These are phyloP conservation scores for Pseudocheirus occidentalis DNA, from an alignment of 2,797 vertebrate genomes.

Conservation along the genomic window DNA sequence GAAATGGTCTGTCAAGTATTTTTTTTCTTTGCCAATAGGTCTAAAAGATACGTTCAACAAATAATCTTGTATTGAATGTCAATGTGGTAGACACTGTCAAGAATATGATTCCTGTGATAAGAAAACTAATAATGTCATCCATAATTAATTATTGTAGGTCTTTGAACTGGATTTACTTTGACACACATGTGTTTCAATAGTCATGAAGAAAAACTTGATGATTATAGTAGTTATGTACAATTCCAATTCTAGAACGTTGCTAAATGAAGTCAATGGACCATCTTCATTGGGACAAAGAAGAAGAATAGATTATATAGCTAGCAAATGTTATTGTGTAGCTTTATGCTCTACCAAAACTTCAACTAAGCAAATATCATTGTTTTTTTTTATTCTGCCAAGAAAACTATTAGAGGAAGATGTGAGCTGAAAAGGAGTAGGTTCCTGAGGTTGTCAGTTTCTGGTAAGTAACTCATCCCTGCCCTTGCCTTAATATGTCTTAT, in stretches of 20 bases:
- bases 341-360: accelerated
- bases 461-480: too few species aligned
- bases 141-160: not conserved
- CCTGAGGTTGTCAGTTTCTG: too few species aligned
- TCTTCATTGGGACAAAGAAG: slow-evolving; percentile 14
- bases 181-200: not conserved
- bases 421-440: too few species aligned
- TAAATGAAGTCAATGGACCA: slow-evolving; percentile 44
- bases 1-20: slow-evolving; percentile 37
- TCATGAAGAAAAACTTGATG: slow-evolving; percentile 1
- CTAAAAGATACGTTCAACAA: not conserved
- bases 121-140: not conserved
- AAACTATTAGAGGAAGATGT: too few species aligned
- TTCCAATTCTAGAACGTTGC: not conserved
- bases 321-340: not conserved
- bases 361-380: not conserved
- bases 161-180: slow-evolving; percentile 40
- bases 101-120: slow-evolving; percentile 28
- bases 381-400: too few species aligned
- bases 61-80: slow-evolving; percentile 11
- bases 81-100: slow-evolving; percentile 40
- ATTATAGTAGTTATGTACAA: slow-evolving; percentile 33
- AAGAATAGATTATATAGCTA: not conserved
- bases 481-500: too few species aligned
- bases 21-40: slow-evolving; percentile 19